These are phyloP conservation scores for Kradibia gibbosae DNA, from an alignment of 1,140 invertebrate species.

Conservation along the genomic window DNA sequence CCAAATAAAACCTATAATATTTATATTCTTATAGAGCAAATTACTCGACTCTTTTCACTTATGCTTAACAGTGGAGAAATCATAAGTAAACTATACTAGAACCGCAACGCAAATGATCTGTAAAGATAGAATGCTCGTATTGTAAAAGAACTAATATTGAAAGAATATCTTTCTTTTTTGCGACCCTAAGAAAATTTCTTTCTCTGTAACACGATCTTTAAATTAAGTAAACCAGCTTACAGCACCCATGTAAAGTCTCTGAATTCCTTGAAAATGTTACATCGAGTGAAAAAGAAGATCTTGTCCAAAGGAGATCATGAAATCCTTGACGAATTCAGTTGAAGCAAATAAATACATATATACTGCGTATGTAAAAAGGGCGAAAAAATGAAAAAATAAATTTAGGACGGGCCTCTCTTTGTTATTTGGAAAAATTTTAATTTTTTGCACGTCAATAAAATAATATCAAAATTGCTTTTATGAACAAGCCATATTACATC, in stretches of 20 bases:
- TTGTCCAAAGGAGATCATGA: constrained; percentile 49
- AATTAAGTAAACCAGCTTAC: constrained; percentile 70
- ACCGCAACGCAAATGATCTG: constrained; percentile 66
- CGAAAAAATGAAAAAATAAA: constrained; percentile 58
- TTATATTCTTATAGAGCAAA: neutral
- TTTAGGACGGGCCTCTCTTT: constrained; percentile 56
- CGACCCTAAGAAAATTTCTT: constrained; percentile 48
- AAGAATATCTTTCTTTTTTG: constrained; percentile 48
- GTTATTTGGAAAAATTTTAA: constrained; percentile 51
- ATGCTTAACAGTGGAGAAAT: neutral
- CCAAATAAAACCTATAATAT: neutral
- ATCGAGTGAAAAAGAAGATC: constrained; percentile 23
- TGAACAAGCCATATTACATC: neutral
- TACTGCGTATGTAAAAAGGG: constrained; percentile 41
- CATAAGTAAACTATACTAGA: constrained; percentile 47
- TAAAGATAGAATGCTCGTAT: constrained; percentile 66
- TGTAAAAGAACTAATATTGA: constrained; percentile 56
- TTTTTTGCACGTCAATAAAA: constrained; percentile 15
- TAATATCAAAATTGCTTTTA: constrained; percentile 41
- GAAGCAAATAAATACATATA: constrained; percentile 34
- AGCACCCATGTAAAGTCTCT: constrained; percentile 68
- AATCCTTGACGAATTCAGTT: constrained; percentile 62
- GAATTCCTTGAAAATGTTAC: constrained; percentile 59
- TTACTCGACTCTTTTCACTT: constrained; percentile 18
- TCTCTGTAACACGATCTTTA: constrained; percentile 62